phyloP scores from a whole-genome alignment of 2,888 invertebrate species.

The Drosophila infuscata region DNA sequence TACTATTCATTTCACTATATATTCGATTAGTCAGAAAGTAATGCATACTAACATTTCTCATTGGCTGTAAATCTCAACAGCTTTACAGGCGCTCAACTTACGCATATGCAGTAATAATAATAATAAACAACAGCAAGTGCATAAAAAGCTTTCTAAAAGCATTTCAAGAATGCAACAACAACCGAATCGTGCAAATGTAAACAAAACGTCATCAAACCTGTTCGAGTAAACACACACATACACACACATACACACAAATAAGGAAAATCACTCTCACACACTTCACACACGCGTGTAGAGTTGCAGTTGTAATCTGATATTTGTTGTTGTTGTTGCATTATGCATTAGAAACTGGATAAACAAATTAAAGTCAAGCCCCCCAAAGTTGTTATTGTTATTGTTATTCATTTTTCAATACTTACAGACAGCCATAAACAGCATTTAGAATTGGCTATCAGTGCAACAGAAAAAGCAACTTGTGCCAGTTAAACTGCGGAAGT shows the following conservation, averaged over 20 bases:
- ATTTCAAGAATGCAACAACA: conserved; percentile 37
- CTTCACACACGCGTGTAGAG: background rate
- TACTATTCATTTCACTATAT: background rate
- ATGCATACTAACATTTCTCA: conserved; percentile 27
- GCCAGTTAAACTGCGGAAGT: conserved; percentile 30
- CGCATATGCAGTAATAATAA: conserved; percentile 12
- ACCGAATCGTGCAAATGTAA: conserved; percentile 52
- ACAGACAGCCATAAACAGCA: conserved; percentile 7
- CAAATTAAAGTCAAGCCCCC: conserved; percentile 69
- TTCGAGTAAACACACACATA: conserved; percentile 16
- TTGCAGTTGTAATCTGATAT: conserved; percentile 13
- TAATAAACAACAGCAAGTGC: conserved; percentile 3
- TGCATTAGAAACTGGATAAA: conserved; percentile 58
- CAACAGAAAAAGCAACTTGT: background rate
- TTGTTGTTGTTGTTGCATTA: conserved; percentile 22
- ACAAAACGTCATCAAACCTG: conserved; percentile 71
- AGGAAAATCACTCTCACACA: too few species aligned
- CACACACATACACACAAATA: background rate
- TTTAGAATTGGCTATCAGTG: conserved; percentile 3
- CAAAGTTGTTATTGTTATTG: conserved; percentile 14
- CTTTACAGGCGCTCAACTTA: conserved; percentile 21
- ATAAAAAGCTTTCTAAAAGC: conserved; percentile 36
- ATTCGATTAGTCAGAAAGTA: background rate
- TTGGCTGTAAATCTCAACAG: conserved; percentile 25
- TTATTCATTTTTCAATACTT: conserved; percentile 11